These are phyloP conservation scores for Araneus ventricosus DNA, from an alignment of 1,140 invertebrate genomes.

Conservation along the genomic window DNA sequence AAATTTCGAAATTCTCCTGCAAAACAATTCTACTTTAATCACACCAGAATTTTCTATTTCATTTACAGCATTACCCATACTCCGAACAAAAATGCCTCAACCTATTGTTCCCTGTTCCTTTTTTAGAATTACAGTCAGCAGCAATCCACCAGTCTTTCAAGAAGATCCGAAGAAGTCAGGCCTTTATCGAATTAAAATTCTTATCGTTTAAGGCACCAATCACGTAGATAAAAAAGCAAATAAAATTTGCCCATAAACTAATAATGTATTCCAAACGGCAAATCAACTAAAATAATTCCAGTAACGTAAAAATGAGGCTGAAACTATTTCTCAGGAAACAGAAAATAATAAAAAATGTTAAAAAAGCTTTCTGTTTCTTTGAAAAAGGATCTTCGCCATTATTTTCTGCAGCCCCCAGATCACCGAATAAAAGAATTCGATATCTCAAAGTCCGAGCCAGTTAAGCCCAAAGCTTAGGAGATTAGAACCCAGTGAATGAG, in stretches of 20 bases:
- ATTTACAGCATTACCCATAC: too few species aligned
- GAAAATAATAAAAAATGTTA: background rate
- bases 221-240: background rate
- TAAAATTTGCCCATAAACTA: background rate
- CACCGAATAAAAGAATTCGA: constrained; percentile 7
- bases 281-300: background rate
- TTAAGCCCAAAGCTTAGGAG: constrained; percentile 59
- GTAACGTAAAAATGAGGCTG: background rate
- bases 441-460: constrained; percentile 49
- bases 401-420: constrained; percentile 30
- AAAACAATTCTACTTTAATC: too few species aligned
- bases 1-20: too few species aligned
- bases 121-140: too few species aligned
- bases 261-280: constrained; percentile 1
- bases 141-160: too few species aligned
- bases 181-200: background rate
- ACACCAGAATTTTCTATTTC: too few species aligned
- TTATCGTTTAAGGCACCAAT: background rate
- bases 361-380: constrained; percentile 14
- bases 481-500: constrained; percentile 53
- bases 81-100: too few species aligned
- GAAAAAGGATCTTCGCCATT: constrained; percentile 16
- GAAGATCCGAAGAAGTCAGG: too few species aligned
- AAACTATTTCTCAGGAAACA: background rate
- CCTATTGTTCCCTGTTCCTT: too few species aligned